Base-by-base conservation (phyloP, 2,797 vertebrate species). In the Anguilla obscura region DNA sequence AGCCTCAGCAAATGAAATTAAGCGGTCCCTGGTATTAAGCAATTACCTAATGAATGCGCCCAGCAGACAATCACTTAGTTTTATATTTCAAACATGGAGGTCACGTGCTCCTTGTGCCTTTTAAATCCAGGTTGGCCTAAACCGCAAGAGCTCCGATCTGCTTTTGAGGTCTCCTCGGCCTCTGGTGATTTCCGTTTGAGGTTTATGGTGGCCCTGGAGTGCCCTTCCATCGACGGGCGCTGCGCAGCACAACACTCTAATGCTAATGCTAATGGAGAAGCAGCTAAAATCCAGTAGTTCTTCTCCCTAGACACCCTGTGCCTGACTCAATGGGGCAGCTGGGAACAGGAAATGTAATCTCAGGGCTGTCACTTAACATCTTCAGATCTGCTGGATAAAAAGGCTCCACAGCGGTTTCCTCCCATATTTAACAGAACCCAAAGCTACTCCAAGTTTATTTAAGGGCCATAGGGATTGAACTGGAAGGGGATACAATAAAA, bases 31-130 rank as follows among this genome's bases (percentile, higher is more conserved):
- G 85, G 91, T 79, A 58, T 66, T 85, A 90, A 92, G 91, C 93
- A 93, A 87, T 93, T 90, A 89, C 27, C 92, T 93, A 94, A 93
- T 93, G 92, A 93, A 92, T 89, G 91, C 87, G 86, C 89, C 86
- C 89, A 89, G 63, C 69, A 92, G 89, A 30, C 90, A 88, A 87
- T 86, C 91, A 91, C 93, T 94, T 92, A 63, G 89, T 92, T 85
- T n/a, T 33, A 40, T 76, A 27, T 89, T 88, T 91, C 84, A 88
- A 87, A 90, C 90, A 89, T 92, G 91, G 91, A 91, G 91, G 60
- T 87, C 45, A 48, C 52, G 48, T 88, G 88, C 69, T 92, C 91
- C 88, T 66, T 87, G 92, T 54, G 87, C 88, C 85, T 86, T 30
- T 90, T 90, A 93, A 91, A 89, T 89, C 88, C 71, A 27, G 88